Evolutionary conservation across 2,797 vertebrate species (phyloP).

Genomic region (Cynodonichthys magdalenae): DNA sequence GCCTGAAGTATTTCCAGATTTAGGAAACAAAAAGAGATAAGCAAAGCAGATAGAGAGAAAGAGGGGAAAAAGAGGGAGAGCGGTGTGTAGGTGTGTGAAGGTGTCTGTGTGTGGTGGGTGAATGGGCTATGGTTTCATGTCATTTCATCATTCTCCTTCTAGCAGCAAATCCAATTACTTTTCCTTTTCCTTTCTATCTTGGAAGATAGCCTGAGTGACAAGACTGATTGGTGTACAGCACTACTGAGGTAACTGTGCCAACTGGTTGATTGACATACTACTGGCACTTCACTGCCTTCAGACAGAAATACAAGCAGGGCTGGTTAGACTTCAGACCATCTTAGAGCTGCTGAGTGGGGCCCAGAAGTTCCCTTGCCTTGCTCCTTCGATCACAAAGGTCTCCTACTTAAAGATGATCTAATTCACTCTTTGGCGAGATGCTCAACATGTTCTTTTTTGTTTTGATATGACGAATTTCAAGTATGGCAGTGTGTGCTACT

Average conservation of each 20-base stretch:
- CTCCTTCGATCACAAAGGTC: slow-evolving; percentile 18
- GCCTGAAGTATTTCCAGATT: slow-evolving; percentile 68
- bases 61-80: slow-evolving; percentile 21
- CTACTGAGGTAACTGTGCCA: slow-evolving; percentile 65
- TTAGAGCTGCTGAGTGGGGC: slow-evolving; percentile 48
- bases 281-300: slow-evolving; percentile 59
- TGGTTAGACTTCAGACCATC: slow-evolving; percentile 50
- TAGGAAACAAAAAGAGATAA: slow-evolving; percentile 60
- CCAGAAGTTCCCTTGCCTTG: slow-evolving; percentile 36
- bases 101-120: slow-evolving; percentile 21
- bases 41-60: slow-evolving; percentile 35
- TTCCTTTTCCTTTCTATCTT: slow-evolving; percentile 66
- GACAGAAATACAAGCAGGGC: slow-evolving; percentile 55
- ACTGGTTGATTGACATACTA: slow-evolving; percentile 63
- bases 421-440: slow-evolving; percentile 14
- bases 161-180: slow-evolving; percentile 78
- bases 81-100: slow-evolving; percentile 41
- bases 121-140: slow-evolving; percentile 63
- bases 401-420: slow-evolving; percentile 39
- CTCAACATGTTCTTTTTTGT: slow-evolving; percentile 10
- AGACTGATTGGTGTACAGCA: slow-evolving; percentile 55
- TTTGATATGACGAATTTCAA: slow-evolving; percentile 12
- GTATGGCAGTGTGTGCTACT: background rate
- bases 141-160: slow-evolving; percentile 78
- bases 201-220: slow-evolving; percentile 75